Evolutionary conservation across 2,113 vertebrate genomes (phyloP).

Genomic region (Argyrosomus japonicus): DNA sequence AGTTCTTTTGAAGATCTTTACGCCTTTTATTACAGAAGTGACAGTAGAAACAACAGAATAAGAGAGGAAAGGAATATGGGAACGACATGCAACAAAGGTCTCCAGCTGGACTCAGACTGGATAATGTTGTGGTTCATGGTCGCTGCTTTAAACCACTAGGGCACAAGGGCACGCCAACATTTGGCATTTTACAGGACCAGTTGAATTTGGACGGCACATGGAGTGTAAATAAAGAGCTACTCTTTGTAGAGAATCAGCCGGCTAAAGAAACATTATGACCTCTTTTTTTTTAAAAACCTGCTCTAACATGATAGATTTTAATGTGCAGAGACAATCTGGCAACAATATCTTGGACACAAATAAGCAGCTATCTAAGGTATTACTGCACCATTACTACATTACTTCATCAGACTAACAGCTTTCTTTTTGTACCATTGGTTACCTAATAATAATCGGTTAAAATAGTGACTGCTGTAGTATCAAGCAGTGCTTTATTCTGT

Average conservation of each 20-base stretch:
- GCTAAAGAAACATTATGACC: neutral
- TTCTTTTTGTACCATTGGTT: neutral
- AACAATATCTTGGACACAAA: neutral
- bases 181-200: neutral
- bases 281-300: neutral
- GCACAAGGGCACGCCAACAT: neutral
- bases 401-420: constrained; percentile 6
- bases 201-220: neutral
- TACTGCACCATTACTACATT: constrained; percentile 3
- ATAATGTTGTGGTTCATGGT: neutral
- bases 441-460: neutral
- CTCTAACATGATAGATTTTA: neutral
- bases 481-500: neutral
- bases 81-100: neutral
- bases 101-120: neutral
- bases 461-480: neutral
- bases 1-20: neutral
- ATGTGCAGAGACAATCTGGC: neutral
- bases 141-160: neutral
- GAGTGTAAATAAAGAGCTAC: neutral
- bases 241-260: neutral
- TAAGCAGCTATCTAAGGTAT: neutral
- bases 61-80: neutral
- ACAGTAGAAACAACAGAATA: neutral
- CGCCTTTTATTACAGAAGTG: neutral